Evolutionary conservation across 1,140 invertebrate genomes (phyloP).

Genomic region (Drosophila busckii): DNA sequence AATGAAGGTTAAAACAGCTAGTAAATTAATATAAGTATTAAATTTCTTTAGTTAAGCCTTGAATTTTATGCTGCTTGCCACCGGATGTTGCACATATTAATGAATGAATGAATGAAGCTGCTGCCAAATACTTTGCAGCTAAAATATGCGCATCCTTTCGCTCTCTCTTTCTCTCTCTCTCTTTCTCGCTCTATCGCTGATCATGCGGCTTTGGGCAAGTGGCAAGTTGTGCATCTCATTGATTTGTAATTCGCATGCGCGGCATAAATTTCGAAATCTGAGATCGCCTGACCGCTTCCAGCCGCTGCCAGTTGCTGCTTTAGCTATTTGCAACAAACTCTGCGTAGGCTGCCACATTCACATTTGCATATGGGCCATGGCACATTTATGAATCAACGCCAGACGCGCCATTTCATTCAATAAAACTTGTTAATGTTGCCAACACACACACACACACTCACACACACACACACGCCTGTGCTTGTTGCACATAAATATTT

Average conservation of each 20-base stretch:
- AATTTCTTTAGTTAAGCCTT: too few relatives aligned
- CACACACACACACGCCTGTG: too few relatives aligned
- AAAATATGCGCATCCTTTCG: too few relatives aligned
- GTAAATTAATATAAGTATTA: too few relatives aligned
- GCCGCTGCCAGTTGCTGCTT: too few relatives aligned
- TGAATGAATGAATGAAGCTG: not conserved
- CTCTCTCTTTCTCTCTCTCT: too few relatives aligned
- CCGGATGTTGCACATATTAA: too few relatives aligned
- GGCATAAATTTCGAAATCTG: conserved; percentile 73
- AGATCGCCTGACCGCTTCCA: conserved; percentile 46
- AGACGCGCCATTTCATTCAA: conserved; percentile 72
- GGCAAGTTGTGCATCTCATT: conserved; percentile 56
- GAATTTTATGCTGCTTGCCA: too few relatives aligned
- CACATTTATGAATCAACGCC: conserved; percentile 76
- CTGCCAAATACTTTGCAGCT: too few relatives aligned
- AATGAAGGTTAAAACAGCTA: too few relatives aligned
- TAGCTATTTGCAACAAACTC: conserved; percentile 48
- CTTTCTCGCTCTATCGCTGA: too few relatives aligned
- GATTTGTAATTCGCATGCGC: conserved; percentile 68
- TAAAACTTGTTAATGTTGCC: conserved; percentile 62
- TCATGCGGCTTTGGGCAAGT: conserved; percentile 24
- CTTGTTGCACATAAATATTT: conserved; percentile 73
- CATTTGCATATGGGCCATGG: conserved; percentile 57
- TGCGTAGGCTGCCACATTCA: conserved; percentile 61
- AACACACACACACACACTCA: too few relatives aligned